These are phyloP conservation scores for Nothura maculosa DNA, from an alignment of 2,797 vertebrate genomes.

Conservation along the genomic window DNA sequence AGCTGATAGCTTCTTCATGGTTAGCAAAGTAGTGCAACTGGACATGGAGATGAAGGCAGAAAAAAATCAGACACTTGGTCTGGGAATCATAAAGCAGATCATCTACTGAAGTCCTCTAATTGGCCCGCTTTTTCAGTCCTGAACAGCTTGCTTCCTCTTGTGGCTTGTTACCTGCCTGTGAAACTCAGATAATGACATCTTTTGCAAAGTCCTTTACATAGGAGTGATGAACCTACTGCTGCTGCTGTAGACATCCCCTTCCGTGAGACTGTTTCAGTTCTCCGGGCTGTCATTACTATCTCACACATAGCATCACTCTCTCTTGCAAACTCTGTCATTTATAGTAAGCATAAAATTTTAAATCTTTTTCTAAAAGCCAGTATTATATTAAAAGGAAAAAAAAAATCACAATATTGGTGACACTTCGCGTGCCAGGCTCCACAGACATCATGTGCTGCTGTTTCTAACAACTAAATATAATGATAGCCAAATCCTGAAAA, in stretches of 20 bases:
- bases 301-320: neutral
- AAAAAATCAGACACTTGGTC: neutral
- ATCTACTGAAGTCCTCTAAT: neutral
- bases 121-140: neutral
- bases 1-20: neutral
- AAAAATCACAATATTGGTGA: neutral
- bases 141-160: neutral
- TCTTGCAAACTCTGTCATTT: neutral
- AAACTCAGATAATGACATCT: neutral
- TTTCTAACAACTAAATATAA: neutral
- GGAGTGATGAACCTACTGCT: neutral
- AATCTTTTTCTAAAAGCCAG: neutral
- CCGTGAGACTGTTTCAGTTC: neutral
- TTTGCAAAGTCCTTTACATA: neutral
- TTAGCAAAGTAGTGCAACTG: neutral
- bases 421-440: neutral
- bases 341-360: neutral
- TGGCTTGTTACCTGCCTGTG: neutral
- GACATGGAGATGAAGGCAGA: neutral
- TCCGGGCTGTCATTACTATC: neutral
- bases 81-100: neutral
- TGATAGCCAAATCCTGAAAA: neutral
- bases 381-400: neutral
- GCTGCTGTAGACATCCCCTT: too few species aligned
- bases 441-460: neutral